These are phyloP conservation scores for Scaptodrosophila lebanonensis DNA, from an alignment of 1,140 invertebrate species.

Conservation along the genomic window DNA sequence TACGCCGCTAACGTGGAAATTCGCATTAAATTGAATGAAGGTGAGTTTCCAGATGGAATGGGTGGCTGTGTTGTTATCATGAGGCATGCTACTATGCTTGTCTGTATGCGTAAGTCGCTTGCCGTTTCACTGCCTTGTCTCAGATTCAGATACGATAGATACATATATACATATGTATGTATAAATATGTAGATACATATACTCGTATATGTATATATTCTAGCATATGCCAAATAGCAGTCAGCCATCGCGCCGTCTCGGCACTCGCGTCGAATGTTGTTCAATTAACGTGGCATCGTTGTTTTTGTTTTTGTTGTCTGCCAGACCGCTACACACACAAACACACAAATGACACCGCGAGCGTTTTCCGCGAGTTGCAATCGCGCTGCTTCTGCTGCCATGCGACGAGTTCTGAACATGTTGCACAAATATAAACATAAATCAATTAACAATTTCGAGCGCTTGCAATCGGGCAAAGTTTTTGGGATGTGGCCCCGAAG, in stretches of 20 bases:
- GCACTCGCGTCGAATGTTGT: conserved; percentile 70
- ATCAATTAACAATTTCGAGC: conserved; percentile 70
- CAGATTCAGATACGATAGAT: no score
- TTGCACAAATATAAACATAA: conserved; percentile 76
- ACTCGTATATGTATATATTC: no score
- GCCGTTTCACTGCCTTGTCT: no score
- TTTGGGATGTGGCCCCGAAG: conserved; percentile 1
- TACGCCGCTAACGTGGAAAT: conserved; percentile 62
- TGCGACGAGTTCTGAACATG: conserved; percentile 55
- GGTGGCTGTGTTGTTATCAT: neutral
- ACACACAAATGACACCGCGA: conserved; percentile 54
- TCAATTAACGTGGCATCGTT: conserved; percentile 59
- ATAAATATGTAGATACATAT: no score
- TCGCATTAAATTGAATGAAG: conserved; percentile 54
- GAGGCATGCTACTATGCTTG: neutral
- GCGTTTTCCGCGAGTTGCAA: conserved; percentile 47
- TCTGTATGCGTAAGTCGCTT: conserved; percentile 14
- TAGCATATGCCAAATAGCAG: no score
- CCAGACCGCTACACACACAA: neutral
- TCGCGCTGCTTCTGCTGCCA: neutral
- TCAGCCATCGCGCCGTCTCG: no score
- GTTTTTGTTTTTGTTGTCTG: conserved; percentile 67
- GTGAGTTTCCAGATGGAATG: neutral
- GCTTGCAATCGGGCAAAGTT: no score
- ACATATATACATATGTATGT: no score